A percentile compares a stretch with the other conserved stretches of the same genome.
phyloP scores from a whole-genome alignment of 2,888 invertebrate species.

The Synanthedon andrenaeformis region DNA sequence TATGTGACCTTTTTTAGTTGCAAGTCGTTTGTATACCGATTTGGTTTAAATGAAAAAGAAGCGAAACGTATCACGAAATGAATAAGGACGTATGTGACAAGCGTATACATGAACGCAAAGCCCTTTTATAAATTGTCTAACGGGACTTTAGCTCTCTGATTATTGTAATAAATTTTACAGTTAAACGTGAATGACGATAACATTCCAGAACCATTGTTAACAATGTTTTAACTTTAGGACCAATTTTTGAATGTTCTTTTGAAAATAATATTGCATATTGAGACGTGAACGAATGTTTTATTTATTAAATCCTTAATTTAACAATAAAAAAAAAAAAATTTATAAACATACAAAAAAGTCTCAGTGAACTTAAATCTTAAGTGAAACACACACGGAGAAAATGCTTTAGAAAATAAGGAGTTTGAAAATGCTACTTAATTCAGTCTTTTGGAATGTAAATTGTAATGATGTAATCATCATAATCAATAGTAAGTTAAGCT shows the following conservation, averaged over 20 bases:
- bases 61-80: too few relatives aligned
- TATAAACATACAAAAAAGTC: conserved; percentile 5
- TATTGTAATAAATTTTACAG: conserved; percentile 7
- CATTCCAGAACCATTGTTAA: conserved; percentile 71
- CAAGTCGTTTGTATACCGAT: too few relatives aligned
- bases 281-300: conserved; percentile 27
- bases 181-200: conserved; percentile 43
- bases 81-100: too few relatives aligned
- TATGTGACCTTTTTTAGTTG: too few relatives aligned
- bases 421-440: not conserved
- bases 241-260: conserved; percentile 70
- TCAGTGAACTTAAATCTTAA: not conserved
- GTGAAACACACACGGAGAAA: conserved; percentile 28
- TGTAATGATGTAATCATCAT: too few relatives aligned
- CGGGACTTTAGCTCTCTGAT: conserved; percentile 42
- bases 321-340: conserved; percentile 2
- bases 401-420: conserved; percentile 34
- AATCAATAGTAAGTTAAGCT: too few relatives aligned
- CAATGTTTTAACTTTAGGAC: conserved; percentile 69
- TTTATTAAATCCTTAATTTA: conserved; percentile 16
- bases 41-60: too few relatives aligned
- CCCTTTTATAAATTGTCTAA: not conserved
- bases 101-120: not conserved
- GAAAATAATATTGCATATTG: conserved; percentile 70
- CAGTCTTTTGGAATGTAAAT: too few relatives aligned